These are phyloP conservation scores for Lipotes vexillifer DNA, from an alignment of 2,113 vertebrate genomes.

Conservation along the genomic window DNA sequence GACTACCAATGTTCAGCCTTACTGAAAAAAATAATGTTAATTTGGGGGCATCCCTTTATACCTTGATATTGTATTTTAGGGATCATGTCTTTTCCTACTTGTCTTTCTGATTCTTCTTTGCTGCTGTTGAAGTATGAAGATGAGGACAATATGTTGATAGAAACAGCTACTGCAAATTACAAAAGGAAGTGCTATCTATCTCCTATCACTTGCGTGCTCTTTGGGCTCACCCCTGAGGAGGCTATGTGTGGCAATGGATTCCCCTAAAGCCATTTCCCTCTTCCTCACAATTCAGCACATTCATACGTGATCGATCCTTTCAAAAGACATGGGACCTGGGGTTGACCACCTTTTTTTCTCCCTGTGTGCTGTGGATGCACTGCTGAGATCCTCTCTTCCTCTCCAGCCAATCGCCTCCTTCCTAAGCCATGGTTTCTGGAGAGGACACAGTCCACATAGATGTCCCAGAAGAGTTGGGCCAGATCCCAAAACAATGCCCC, in stretches of 20 bases:
- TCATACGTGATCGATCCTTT: neutral
- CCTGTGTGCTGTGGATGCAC: slow-evolving; percentile 71
- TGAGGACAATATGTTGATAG: neutral
- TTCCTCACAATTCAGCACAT: neutral
- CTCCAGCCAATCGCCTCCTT: slow-evolving; percentile 81
- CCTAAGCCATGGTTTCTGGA: slow-evolving; percentile 94
- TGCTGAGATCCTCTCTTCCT: slow-evolving; percentile 69
- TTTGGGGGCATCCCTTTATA: neutral
- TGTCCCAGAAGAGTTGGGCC: slow-evolving; percentile 95
- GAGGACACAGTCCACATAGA: slow-evolving; percentile 93
- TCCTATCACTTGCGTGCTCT: neutral
- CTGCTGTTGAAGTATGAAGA: neutral
- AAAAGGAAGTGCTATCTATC: neutral
- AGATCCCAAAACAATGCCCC: slow-evolving; percentile 94
- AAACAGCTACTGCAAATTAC: neutral
- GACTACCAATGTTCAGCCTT: neutral
- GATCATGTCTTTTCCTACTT: neutral
- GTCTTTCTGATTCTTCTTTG: neutral
- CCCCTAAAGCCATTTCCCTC: neutral
- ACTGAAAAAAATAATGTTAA: neutral
- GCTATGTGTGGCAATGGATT: neutral
- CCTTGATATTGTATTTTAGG: neutral
- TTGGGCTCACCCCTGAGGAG: neutral
- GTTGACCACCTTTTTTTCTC: slow-evolving; percentile 77
- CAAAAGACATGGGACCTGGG: neutral